Evolutionary conservation across 2,888 invertebrate species (phyloP).

Genomic region (Caenorhabditis drosophilae): DNA sequence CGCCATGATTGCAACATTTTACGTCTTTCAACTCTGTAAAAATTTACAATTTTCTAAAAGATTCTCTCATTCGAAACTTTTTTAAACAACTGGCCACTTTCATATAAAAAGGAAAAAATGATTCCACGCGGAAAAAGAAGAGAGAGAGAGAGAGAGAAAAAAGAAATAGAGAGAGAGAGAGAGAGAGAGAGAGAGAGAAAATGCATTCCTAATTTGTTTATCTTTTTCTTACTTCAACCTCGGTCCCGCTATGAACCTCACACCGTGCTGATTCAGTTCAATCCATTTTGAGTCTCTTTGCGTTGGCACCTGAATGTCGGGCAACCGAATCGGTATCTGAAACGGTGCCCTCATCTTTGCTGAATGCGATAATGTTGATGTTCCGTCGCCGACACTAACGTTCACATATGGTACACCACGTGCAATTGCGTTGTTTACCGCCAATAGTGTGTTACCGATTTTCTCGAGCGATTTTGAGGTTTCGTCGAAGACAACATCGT

Average conservation of each 20-base stretch:
- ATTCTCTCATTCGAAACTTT: too few species aligned
- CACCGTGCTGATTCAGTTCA: conserved; percentile 3
- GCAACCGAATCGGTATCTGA: too few species aligned
- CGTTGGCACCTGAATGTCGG: too few species aligned
- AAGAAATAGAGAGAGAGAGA: not conserved
- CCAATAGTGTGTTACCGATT: conserved; percentile 16
- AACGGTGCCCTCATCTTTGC: conserved; percentile 5
- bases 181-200: not conserved
- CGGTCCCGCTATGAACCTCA: conserved; percentile 7
- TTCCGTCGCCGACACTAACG: too few species aligned
- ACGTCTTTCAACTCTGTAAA: too few species aligned
- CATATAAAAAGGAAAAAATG: not conserved
- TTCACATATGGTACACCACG: not conserved
- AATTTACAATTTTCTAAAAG: too few species aligned
- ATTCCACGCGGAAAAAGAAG: not conserved
- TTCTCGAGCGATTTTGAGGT: not conserved
- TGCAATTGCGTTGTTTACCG: conserved; percentile 12
- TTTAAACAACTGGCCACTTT: too few species aligned
- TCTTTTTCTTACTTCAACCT: conserved; percentile 23
- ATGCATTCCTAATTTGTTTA: not conserved
- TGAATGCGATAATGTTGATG: not conserved
- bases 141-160: not conserved
- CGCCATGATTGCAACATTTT: too few species aligned
- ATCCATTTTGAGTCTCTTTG: conserved; percentile 21
- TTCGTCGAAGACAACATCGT: not conserved